These are phyloP conservation scores for Rhodeus uyekii DNA, from an alignment of 2,797 vertebrate genomes.

Conservation along the genomic window DNA sequence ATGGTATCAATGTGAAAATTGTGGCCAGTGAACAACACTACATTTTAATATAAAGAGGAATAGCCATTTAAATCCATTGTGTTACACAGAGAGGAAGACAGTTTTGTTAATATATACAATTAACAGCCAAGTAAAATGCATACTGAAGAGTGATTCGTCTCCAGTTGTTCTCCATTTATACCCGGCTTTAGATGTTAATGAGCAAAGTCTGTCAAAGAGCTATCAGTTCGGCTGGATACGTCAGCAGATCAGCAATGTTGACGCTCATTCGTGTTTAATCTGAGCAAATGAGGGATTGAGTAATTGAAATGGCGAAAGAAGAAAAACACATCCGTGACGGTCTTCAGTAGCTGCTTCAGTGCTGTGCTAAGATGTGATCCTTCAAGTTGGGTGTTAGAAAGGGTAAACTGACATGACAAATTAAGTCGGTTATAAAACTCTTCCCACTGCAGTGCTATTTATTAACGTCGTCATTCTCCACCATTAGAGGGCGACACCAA, in stretches of 20 bases:
- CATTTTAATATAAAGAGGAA: neutral
- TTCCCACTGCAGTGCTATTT: neutral
- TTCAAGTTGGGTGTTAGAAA: neutral
- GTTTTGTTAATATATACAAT: slow-evolving; percentile 22
- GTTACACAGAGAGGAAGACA: neutral
- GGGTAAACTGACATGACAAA: neutral
- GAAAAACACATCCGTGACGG: neutral
- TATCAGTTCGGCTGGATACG: neutral
- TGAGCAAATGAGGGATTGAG: neutral
- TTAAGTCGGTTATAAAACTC: neutral
- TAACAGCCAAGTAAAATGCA: slow-evolving; percentile 14
- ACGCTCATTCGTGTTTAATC: neutral
- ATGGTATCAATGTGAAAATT: no score
- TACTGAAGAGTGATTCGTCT: neutral
- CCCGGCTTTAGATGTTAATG: neutral
- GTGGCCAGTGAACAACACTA: neutral
- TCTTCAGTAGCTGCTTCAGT: neutral
- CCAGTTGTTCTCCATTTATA: neutral
- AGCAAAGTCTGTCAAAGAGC: neutral
- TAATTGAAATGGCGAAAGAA: neutral
- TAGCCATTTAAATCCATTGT: neutral
- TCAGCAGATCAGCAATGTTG: slow-evolving; percentile 9
- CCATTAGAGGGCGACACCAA: slow-evolving; percentile 65
- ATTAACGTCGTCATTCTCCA: slow-evolving; percentile 21
- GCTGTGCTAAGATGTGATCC: neutral